These are phyloP conservation scores for Drosophila barbarae DNA, from an alignment of 2,888 invertebrate species.

Conservation along the genomic window DNA sequence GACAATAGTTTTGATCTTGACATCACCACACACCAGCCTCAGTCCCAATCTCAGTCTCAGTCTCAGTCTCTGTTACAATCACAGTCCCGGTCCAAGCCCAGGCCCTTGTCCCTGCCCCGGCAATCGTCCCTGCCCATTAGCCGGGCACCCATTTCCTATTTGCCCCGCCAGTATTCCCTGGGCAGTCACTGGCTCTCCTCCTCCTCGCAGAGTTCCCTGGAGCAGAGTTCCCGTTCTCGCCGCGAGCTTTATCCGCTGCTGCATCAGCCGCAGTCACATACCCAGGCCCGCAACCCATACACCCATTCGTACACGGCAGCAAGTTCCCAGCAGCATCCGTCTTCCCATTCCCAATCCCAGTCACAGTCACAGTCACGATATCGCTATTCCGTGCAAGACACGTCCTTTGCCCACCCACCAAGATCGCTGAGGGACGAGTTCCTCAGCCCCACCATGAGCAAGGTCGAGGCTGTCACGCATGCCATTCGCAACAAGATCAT, in stretches of 20 bases:
- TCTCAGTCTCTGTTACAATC: constrained; percentile 35
- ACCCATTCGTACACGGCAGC: constrained; percentile 7
- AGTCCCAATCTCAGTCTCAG: constrained; percentile 21
- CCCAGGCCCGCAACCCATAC: constrained; percentile 51
- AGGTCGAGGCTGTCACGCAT: constrained; percentile 70
- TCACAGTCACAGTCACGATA: constrained; percentile 18
- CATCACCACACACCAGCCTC: constrained; percentile 55
- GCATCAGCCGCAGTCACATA: constrained; percentile 64
- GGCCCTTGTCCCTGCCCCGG: constrained; percentile 37
- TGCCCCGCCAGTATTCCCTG: constrained; percentile 21
- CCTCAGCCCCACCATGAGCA: constrained; percentile 45
- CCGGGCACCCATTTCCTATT: constrained; percentile 21
- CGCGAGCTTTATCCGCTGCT: constrained; percentile 62
- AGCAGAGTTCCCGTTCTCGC: constrained; percentile 41
- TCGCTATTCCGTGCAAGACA: constrained; percentile 54
- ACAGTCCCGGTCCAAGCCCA: constrained; percentile 22
- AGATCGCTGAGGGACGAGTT: constrained; percentile 37
- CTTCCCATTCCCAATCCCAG: constrained; percentile 16
- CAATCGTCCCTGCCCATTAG: constrained; percentile 33
- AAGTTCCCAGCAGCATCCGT: constrained; percentile 20
- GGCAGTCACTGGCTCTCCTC: constrained; percentile 42
- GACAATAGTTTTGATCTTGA: constrained; percentile 73
- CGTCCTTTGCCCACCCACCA: constrained; percentile 56
- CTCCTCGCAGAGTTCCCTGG: constrained; percentile 42
- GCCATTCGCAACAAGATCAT: constrained; percentile 77